Base-by-base conservation (phyloP, 2,888 invertebrate species). In the Dorcus hopei region DNA sequence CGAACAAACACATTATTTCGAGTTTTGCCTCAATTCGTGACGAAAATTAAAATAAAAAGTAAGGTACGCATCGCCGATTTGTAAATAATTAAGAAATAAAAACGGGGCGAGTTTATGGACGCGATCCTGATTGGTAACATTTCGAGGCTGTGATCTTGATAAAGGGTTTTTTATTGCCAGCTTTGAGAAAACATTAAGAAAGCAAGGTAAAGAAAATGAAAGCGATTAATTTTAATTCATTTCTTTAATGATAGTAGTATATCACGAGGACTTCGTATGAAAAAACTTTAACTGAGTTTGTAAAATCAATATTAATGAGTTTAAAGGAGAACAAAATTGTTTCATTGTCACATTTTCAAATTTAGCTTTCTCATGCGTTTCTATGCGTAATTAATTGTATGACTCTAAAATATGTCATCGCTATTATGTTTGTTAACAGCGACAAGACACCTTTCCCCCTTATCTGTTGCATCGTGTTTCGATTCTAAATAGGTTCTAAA, bases 131-230 rank as follows among this genome's bases (percentile, higher is more conserved):
- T 14, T 39, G 40, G 57, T 43, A 57, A 50, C 39, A 51, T 51
- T 51, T 57, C 33, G 38, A 16, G 39, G 52, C 57, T 50, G 45
- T 59, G 59, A 59, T 59, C 59, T 59, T 59, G 59, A 59, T 59
- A 59, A 59, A 59, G 59, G 58, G 59, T 59, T 56, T 59, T 59
- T 58, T 57, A 57, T 57, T 52, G 57, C 57, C 52, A 50, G 48
- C 57, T 57, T 57, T 45, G 57, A 57, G 57, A 57, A 57, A 52
- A 57, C 57, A 57, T 57, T 57, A 57, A 51, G 52, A 57, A 52
- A 52, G 57, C 52, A 57, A 57, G 52, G 52, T 57, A 52, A 52
- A 52, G 57, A 57, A 57, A 57, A 57, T 57, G 57, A 57, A 57
- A 57, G 48, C 53, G 49, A 57, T 57, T 52, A 57, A 57, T 53